Conservation (phyloP, 2,888 invertebrate species). For the Synergus gifuensis region DNA sequence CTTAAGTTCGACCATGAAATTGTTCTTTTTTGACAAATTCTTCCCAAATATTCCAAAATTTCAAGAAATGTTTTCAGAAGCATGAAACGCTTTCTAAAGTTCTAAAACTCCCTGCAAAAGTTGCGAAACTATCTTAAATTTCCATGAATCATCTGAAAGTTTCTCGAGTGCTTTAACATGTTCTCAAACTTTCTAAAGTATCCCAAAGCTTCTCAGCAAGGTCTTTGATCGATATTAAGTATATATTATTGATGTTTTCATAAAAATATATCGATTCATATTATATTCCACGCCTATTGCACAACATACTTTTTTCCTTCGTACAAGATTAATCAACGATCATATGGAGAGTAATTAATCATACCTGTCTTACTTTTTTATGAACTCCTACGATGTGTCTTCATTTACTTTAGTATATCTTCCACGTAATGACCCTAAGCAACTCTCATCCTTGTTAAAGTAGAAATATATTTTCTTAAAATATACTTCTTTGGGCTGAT, state of each 20-base stretch:
- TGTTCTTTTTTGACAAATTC: background rate
- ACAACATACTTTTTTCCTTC: background rate
- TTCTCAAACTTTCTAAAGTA: slow-evolving; percentile 21
- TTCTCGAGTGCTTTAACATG: slow-evolving; percentile 20
- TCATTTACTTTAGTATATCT: background rate
- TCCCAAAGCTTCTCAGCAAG: background rate
- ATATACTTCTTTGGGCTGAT: background rate
- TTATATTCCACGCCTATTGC: background rate
- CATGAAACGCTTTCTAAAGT: slow-evolving; percentile 1
- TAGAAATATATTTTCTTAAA: background rate
- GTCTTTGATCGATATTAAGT: background rate
- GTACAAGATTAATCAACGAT: background rate
- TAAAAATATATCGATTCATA: background rate
- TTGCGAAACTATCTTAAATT: slow-evolving; percentile 28
- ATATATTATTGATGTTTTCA: background rate
- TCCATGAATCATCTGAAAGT: slow-evolving; percentile 28
- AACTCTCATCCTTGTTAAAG: background rate
- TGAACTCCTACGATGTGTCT: background rate
- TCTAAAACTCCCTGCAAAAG: slow-evolving; percentile 17
- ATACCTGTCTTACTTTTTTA: background rate
- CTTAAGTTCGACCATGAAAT: background rate
- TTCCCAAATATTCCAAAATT: background rate
- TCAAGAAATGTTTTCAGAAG: background rate
- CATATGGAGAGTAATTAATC: too few species aligned
- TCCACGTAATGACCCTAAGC: background rate